Base-by-base conservation (phyloP, 53 echinoderm and acorn worm genomes). In the Paracentrotus lividus region DNA sequence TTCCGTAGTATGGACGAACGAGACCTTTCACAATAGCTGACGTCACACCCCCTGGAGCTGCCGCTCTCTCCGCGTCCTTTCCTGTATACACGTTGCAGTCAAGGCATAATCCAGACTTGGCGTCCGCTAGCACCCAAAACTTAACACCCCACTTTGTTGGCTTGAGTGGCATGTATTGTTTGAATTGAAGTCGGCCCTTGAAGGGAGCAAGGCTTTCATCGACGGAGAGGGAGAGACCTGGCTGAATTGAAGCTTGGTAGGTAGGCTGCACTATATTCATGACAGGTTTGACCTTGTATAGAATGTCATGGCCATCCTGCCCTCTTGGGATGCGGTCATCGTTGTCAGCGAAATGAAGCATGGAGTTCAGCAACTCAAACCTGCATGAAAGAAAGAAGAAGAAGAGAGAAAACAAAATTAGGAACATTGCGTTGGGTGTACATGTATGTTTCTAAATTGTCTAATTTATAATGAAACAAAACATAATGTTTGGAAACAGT, bases 81-180 rank as follows among this genome's bases (percentile, higher is more conserved):
- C 94, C 88, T 4, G 87, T 69, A 34, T 94, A 92, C 72, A 86
- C 26, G 3, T 72, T 91, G 52, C 86, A 94, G 51, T 66, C 86
- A 9, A 66, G 89, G n/a, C 92, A 90, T 20, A 84, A 90, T 31
- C 94, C 94, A 23, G 84, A 64, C 34, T 26, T n/a, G 8, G 94
- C 78, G 51, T 94, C 94, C 16, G 57, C 66, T n/a, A 94, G 45
- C 3, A 90, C 81, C 60, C 90, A 94, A 38, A 90, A 90, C 49
- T 94, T 94, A 45, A 94, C 68, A 14, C 94, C 94, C 94, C 94
- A 94, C 65, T 94, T 94, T 1, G 43, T 81, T 8, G 90, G 94
- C 27, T 94, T 94, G 31, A 81, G 61, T n/a, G 94, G 94, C 60
- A 94, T 90, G 88, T 94, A 94, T 61, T 89, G 90, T 23, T 72